These are phyloP conservation scores for Chouioia cunea DNA, from an alignment of 2,888 invertebrate species.

Conservation along the genomic window DNA sequence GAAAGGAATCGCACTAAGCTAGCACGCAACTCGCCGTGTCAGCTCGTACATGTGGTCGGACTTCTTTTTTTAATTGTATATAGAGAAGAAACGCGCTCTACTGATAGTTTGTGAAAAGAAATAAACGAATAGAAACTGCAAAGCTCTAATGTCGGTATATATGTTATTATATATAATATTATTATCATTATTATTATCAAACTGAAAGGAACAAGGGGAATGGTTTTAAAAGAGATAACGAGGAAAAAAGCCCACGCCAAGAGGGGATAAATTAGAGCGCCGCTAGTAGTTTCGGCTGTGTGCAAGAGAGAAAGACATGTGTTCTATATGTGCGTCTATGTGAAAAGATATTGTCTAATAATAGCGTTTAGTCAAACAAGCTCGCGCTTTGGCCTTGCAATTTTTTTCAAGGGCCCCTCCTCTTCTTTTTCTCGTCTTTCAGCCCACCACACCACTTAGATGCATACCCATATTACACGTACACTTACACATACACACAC, in stretches of 20 bases:
- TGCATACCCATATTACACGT: constrained; percentile 10
- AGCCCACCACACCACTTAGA: constrained; percentile 23
- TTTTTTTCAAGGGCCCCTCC: constrained; percentile 27
- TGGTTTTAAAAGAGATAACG: constrained; percentile 30
- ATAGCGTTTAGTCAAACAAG: constrained; percentile 32
- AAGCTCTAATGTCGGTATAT: constrained; percentile 38
- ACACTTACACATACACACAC: constrained; percentile 8
- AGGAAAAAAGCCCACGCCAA: constrained; percentile 36
- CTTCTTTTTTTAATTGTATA: constrained; percentile 47
- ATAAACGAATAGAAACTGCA: constrained; percentile 26
- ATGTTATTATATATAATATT: constrained; percentile 39
- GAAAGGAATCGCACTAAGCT: constrained; percentile 8
- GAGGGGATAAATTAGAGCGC: constrained; percentile 31
- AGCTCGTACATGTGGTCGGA: constrained; percentile 41
- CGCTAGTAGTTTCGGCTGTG: constrained; percentile 35
- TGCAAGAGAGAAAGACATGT: constrained; percentile 23
- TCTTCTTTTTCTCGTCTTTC: constrained; percentile 29
- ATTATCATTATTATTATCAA: constrained; percentile 12
- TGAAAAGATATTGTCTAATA: constrained; percentile 30
- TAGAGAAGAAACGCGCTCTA: constrained; percentile 42
- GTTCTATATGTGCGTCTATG: constrained; percentile 27
- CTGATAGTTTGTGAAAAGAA: constrained; percentile 35
- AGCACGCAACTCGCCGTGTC: constrained; percentile 41
- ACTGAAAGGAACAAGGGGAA: constrained; percentile 28
- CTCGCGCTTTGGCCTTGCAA: constrained; percentile 35